Percentiles rank a stretch among this genome's conserved stretches.
phyloP scores from a whole-genome alignment of 2,113 vertebrate genomes.

The Microtus pennsylvanicus region DNA sequence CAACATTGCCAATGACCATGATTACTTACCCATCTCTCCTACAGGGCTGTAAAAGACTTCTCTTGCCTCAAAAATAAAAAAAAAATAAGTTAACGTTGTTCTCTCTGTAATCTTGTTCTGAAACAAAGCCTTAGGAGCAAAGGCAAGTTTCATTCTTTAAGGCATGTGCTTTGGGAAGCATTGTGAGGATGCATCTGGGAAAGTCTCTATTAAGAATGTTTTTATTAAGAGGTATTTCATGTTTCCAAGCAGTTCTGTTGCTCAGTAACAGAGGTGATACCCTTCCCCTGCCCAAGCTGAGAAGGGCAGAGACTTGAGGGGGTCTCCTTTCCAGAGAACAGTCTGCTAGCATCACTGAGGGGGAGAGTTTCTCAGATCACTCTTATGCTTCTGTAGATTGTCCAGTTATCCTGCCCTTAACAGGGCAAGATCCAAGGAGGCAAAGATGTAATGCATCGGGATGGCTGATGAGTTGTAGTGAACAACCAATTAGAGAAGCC shows the following conservation, averaged over 20 bases:
- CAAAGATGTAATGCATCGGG: neutral
- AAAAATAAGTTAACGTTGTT: neutral
- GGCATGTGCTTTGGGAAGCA: neutral
- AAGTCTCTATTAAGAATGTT: neutral
- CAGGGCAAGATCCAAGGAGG: neutral
- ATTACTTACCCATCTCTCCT: constrained; percentile 28
- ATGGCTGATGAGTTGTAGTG: neutral
- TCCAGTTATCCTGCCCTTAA: neutral
- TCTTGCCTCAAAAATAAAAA: constrained; percentile 7
- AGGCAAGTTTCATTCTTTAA: constrained; percentile 36
- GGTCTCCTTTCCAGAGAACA: neutral
- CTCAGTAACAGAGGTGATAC: neutral
- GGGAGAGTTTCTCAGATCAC: neutral
- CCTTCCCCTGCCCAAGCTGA: neutral
- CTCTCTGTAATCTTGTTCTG: constrained; percentile 44
- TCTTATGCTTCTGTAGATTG: neutral
- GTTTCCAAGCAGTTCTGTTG: neutral
- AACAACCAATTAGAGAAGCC: neutral
- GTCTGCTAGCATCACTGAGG: neutral
- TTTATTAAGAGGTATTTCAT: neutral
- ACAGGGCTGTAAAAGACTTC: constrained; percentile 34
- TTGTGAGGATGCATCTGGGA: neutral
- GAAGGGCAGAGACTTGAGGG: neutral
- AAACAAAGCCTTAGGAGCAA: constrained; percentile 35
- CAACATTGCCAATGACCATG: constrained; percentile 39